Percentiles rank a stretch among this genome's conserved stretches.
These are phyloP conservation scores for Phyllotreta cruciferae DNA, from an alignment of 2,888 invertebrate genomes.

Conservation along the genomic window DNA sequence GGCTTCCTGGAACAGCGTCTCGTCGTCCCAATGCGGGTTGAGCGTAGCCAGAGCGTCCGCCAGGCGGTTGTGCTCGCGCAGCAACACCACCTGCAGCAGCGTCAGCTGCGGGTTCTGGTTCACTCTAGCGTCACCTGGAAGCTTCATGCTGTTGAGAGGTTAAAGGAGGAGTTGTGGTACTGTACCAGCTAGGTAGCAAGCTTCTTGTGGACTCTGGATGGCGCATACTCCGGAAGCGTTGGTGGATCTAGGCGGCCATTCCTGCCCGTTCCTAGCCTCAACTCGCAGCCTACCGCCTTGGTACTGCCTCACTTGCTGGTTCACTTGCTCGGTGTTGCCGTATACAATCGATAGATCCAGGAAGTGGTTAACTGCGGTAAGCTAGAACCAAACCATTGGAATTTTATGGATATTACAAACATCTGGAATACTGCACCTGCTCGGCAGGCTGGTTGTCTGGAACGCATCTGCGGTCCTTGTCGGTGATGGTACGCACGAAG, in stretches of 20 bases:
- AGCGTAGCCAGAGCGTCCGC: slow-evolving; percentile 66
- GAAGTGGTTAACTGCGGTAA: slow-evolving; percentile 73
- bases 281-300: slow-evolving; percentile 74
- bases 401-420: no score
- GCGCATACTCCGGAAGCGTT: slow-evolving; percentile 76
- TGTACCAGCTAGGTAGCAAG: slow-evolving; percentile 80
- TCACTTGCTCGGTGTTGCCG: slow-evolving; percentile 73
- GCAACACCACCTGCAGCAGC: slow-evolving; percentile 70
- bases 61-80: slow-evolving; percentile 78
- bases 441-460: slow-evolving; percentile 70
- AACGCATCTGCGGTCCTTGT: slow-evolving; percentile 72
- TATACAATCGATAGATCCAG: slow-evolving; percentile 84
- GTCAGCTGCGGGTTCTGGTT: slow-evolving; percentile 79
- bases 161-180: not conserved
- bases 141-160: not conserved
- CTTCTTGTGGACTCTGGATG: slow-evolving; percentile 66
- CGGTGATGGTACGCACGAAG: slow-evolving; percentile 74
- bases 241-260: slow-evolving; percentile 74
- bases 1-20: slow-evolving; percentile 76
- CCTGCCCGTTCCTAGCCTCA: slow-evolving; percentile 67
- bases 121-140: slow-evolving; percentile 70
- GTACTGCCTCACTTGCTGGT: slow-evolving; percentile 70
- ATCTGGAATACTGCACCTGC: slow-evolving; percentile 65
- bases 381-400: slow-evolving; percentile 58
- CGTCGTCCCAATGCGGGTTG: slow-evolving; percentile 81